Conservation (phyloP, 2,797 vertebrate genomes). For the Orientallactaga sibirica region DNA sequence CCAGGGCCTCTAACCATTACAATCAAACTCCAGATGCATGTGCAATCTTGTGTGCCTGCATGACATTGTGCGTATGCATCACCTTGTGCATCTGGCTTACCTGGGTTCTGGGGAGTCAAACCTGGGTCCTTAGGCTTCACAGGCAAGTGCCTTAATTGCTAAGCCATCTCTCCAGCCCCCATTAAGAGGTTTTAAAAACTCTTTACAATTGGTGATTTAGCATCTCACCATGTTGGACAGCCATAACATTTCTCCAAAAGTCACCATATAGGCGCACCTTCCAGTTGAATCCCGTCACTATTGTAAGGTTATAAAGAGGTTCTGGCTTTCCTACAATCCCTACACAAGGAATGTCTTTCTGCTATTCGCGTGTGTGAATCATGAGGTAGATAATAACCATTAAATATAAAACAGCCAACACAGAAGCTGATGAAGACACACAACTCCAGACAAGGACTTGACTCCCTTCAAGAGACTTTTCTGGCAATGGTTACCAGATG, state of each 20-base stretch:
- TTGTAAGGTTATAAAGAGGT: neutral
- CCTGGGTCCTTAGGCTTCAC: too few relatives aligned
- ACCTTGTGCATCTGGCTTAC: too few relatives aligned
- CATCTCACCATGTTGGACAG: neutral
- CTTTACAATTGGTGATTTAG: neutral
- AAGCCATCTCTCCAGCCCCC: too few relatives aligned
- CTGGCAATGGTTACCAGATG: neutral
- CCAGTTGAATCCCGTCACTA: neutral
- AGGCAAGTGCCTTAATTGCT: too few relatives aligned
- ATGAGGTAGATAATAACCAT: neutral
- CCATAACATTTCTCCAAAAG: neutral
- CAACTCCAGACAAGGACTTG: neutral
- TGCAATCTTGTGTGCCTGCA: too few relatives aligned
- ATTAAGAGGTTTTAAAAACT: neutral
- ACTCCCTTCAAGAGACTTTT: neutral
- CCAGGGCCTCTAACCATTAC: too few relatives aligned
- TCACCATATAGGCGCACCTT: neutral
- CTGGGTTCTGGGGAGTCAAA: too few relatives aligned
- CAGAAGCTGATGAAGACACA: neutral
- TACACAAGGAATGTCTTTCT: neutral
- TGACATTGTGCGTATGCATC: too few relatives aligned
- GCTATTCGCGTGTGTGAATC: neutral
- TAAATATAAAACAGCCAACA: neutral
- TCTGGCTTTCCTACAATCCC: neutral
- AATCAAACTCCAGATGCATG: too few relatives aligned